These are phyloP conservation scores for Stichodactyla mertensii DNA, from an alignment of 64 coral and sea anemone genomes.

Conservation along the genomic window DNA sequence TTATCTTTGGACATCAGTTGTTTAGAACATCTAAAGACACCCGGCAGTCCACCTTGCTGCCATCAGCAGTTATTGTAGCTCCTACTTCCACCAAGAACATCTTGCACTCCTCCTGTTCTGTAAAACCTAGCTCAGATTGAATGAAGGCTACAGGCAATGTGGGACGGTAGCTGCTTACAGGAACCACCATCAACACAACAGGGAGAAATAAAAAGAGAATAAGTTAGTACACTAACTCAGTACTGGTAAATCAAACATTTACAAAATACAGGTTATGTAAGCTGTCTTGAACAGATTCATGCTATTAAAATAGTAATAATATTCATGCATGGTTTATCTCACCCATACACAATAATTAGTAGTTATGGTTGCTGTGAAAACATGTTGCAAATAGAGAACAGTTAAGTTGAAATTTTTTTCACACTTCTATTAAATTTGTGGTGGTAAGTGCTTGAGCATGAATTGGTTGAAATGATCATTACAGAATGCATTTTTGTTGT, in stretches of 20 bases:
- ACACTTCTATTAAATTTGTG: too few relatives aligned
- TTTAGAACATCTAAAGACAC: constrained; percentile 34
- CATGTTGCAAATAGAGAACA: too few relatives aligned
- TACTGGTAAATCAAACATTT: neutral
- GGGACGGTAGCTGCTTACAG: constrained; percentile 59
- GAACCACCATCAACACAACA: constrained; percentile 15
- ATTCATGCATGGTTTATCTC: too few relatives aligned
- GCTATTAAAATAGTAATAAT: too few relatives aligned
- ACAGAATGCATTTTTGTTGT: too few relatives aligned
- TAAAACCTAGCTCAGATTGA: constrained; percentile 76
- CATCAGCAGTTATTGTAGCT: constrained; percentile 43
- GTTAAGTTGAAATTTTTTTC: too few relatives aligned
- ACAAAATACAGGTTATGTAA: too few relatives aligned
- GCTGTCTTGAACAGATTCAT: too few relatives aligned
- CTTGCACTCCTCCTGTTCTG: constrained; percentile 48
- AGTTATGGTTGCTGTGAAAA: too few relatives aligned
- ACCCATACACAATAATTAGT: too few relatives aligned
- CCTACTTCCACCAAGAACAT: constrained; percentile 63
- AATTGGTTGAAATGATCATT: too few relatives aligned
- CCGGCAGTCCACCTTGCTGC: constrained; percentile 53
- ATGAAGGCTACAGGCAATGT: constrained; percentile 58
- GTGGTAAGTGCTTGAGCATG: too few relatives aligned
- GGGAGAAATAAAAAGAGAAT: constrained; percentile 42
- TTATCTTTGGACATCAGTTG: constrained; percentile 11
- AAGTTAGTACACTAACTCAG: constrained; percentile 27